Conservation (phyloP, 1,140 invertebrate species). For the Reticulitermes speratus region DNA sequence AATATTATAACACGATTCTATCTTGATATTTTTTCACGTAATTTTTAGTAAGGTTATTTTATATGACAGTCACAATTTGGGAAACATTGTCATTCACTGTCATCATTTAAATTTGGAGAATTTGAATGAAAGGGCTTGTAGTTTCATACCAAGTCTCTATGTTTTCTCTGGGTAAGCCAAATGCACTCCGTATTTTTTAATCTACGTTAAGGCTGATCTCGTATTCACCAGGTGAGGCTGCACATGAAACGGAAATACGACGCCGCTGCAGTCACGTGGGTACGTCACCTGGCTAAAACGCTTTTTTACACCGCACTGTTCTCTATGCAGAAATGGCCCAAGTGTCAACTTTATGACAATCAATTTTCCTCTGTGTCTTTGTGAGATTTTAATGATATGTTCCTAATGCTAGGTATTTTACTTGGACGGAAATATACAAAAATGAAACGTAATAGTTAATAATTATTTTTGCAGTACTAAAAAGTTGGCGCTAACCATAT, state of each 20-base stretch:
- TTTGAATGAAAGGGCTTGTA: neutral
- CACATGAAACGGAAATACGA: slow-evolving; percentile 29
- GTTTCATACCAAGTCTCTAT: neutral
- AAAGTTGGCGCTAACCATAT: too few species aligned
- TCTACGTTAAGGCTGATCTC: neutral
- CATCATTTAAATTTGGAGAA: neutral
- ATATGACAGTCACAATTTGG: too few species aligned
- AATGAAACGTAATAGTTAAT: too few species aligned
- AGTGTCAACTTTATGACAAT: neutral
- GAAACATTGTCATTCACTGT: too few species aligned
- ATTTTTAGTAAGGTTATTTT: too few species aligned
- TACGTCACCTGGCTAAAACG: slow-evolving; percentile 9
- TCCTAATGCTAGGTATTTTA: too few species aligned
- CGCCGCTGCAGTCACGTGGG: neutral
- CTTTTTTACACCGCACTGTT: neutral
- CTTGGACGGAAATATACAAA: too few species aligned
- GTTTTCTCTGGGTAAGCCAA: neutral
- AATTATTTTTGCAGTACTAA: too few species aligned
- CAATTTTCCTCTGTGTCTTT: too few species aligned
- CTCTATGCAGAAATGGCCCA: neutral
- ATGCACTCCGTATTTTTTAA: neutral
- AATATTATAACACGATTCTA: too few species aligned
- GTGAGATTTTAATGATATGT: too few species aligned
- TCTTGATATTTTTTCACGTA: too few species aligned
- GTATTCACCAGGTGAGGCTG: slow-evolving; percentile 25